Percentiles rank a stretch among this genome's conserved stretches.
Conservation (phyloP, 1,140 invertebrate genomes). For the Heterodera schachtii region DNA sequence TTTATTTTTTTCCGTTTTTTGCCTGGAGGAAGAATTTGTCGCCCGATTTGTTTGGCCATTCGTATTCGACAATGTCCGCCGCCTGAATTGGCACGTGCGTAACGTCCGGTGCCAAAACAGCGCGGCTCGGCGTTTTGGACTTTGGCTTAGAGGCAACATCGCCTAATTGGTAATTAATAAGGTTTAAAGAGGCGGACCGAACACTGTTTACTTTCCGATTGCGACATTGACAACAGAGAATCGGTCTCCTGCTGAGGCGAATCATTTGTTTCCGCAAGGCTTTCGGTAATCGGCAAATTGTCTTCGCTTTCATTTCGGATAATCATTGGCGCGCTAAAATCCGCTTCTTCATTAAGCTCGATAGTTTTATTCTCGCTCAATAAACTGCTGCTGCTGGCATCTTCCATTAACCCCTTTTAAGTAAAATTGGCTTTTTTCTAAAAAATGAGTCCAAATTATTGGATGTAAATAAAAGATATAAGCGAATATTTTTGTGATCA, state of each 20-base stretch:
- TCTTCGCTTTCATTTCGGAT: neutral
- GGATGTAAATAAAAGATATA: no score
- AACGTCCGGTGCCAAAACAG: slow-evolving; percentile 8
- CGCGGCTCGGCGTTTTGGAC: neutral
- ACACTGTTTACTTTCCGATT: neutral
- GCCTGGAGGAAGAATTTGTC: slow-evolving; percentile 37
- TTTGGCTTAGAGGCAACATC: neutral
- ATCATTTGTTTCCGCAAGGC: neutral
- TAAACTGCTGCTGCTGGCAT: neutral
- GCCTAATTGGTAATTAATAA: neutral
- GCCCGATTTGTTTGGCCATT: slow-evolving; percentile 45
- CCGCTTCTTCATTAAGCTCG: neutral
- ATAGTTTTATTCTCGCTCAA: neutral
- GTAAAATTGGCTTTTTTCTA: no score
- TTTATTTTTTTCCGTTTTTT: slow-evolving; percentile 8
- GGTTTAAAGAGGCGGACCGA: no score
- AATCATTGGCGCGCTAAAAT: neutral
- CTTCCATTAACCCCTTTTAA: neutral
- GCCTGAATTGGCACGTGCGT: slow-evolving; percentile 36
- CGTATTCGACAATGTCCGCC: slow-evolving; percentile 46
- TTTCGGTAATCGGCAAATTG: neutral
- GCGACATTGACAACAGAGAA: neutral
- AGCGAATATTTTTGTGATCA: no score
- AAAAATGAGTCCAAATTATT: no score
- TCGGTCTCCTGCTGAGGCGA: neutral